phyloP scores from a whole-genome alignment of 2,113 vertebrate species.

The Geococcyx californianus region DNA sequence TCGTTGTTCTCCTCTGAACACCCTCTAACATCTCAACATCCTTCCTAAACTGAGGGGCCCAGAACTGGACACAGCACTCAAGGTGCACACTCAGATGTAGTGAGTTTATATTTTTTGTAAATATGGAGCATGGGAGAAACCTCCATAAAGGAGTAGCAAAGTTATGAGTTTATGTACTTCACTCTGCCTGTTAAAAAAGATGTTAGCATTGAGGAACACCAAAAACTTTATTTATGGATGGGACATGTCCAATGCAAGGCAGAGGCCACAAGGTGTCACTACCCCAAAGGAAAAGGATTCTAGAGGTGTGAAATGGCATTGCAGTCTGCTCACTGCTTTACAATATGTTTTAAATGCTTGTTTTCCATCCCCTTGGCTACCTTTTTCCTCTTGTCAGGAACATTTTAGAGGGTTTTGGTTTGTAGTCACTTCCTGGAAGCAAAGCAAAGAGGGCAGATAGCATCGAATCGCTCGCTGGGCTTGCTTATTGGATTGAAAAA shows the following conservation, averaged over 20 bases:
- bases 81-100: too few relatives aligned
- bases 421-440: background rate
- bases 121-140: too few relatives aligned
- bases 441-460: background rate
- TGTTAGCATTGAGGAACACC: background rate
- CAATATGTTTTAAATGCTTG: background rate
- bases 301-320: background rate
- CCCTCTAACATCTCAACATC: too few relatives aligned
- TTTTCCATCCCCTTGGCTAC: background rate
- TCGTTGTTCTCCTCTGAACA: too few relatives aligned
- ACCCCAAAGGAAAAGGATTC: background rate
- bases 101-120: background rate
- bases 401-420: background rate
- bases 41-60: too few relatives aligned
- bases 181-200: too few relatives aligned
- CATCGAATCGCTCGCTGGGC: background rate
- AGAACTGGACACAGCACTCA: too few relatives aligned
- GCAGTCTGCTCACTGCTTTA: background rate
- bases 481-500: background rate
- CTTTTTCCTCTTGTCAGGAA: background rate
- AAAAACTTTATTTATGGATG: fast-evolving
- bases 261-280: slow-evolving; percentile 42
- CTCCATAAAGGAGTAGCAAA: background rate
- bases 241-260: background rate
- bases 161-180: fast-evolving